These are phyloP conservation scores for Escarpia spicata DNA, from an alignment of 2,888 invertebrate species.

Conservation along the genomic window DNA sequence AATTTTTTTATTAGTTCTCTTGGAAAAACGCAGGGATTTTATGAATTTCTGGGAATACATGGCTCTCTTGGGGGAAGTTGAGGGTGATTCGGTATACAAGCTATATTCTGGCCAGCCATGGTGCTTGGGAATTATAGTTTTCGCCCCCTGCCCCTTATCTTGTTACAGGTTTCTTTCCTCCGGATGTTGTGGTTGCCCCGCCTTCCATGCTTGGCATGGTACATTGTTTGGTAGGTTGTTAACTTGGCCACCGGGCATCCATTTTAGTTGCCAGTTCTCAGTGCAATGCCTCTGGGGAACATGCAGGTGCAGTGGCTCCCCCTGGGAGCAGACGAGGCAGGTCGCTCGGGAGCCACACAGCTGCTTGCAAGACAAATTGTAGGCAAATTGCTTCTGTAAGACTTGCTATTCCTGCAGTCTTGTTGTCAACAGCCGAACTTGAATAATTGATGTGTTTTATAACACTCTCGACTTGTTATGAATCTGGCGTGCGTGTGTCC, in stretches of 20 bases:
- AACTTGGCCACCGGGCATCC: background rate
- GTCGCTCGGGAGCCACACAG: background rate
- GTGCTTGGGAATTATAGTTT: background rate
- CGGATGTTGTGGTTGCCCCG: background rate
- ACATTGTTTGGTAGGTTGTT: background rate
- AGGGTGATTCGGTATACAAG: background rate
- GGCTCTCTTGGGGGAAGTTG: too few relatives aligned
- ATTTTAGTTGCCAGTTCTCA: background rate
- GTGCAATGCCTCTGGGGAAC: background rate
- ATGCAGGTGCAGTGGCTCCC: background rate
- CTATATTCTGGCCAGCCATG: background rate
- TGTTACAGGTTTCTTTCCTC: background rate
- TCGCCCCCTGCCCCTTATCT: background rate
- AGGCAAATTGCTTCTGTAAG: background rate
- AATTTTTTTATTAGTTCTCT: background rate
- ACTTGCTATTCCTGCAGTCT: background rate
- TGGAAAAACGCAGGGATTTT: too few relatives aligned
- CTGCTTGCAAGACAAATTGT: background rate
- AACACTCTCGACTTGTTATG: background rate
- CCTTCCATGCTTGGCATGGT: background rate
- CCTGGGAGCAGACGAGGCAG: background rate
- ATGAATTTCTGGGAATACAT: too few relatives aligned
- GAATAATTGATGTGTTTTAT: conserved; percentile 5
- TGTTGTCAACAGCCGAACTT: background rate
- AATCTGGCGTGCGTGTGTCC: background rate